Evolutionary conservation across 2,888 invertebrate species (phyloP).

Genomic region (Carpatolechia fugitivella): DNA sequence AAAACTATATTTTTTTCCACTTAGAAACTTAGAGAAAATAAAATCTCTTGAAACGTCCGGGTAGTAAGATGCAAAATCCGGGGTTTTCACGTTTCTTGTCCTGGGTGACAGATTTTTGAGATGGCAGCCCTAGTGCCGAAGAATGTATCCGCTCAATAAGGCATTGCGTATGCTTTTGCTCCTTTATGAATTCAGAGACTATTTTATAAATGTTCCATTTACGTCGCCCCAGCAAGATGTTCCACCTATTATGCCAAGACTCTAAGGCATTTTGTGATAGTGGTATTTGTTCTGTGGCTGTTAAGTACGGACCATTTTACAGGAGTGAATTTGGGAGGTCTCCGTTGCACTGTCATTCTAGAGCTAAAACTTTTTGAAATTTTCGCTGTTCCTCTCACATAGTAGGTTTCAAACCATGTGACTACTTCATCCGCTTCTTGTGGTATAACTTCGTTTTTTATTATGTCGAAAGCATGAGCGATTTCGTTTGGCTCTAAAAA

Average conservation of each 20-base stretch:
- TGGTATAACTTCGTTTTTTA: background rate
- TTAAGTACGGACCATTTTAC: background rate
- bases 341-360: background rate
- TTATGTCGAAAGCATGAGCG: background rate
- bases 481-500: constrained; percentile 8
- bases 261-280: background rate
- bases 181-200: background rate
- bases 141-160: background rate
- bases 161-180: background rate
- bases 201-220: background rate
- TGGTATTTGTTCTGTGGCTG: background rate
- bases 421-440: background rate
- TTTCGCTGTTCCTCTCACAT: background rate
- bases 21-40: too few species aligned
- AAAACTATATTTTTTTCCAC: too few species aligned
- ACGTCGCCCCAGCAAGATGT: background rate
- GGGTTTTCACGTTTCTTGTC: too few species aligned
- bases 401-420: background rate
- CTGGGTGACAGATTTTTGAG: too few species aligned
- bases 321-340: background rate
- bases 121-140: background rate
- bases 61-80: too few species aligned
- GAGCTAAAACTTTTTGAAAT: background rate
- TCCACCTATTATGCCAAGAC: background rate
- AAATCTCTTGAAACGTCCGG: too few species aligned